Conservation (phyloP, 2,797 vertebrate species). For the Danio albolineatus region DNA sequence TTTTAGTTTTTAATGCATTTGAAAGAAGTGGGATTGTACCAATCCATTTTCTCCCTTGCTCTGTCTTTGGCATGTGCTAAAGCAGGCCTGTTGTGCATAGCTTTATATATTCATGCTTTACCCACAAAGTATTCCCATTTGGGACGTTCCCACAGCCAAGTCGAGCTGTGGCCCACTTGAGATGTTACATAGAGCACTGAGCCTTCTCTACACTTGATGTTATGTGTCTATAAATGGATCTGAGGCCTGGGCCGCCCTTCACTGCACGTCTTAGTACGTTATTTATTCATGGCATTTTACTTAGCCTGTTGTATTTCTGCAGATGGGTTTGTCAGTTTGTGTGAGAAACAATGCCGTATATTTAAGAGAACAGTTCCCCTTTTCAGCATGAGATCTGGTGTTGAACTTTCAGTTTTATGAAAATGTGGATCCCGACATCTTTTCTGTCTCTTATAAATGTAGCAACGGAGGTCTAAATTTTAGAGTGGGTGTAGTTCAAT, state of each 20-base stretch:
- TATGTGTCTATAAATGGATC: conserved; percentile 31
- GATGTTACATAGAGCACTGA: conserved; percentile 21
- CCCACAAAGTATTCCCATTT: conserved; percentile 5
- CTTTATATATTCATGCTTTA: conserved; percentile 36
- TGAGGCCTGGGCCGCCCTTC: not conserved
- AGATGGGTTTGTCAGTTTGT: conserved; percentile 5
- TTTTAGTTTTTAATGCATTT: not conserved
- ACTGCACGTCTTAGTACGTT: not conserved
- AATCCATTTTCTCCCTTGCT: not conserved
- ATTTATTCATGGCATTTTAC: conserved; percentile 50
- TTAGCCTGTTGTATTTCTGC: conserved; percentile 24
- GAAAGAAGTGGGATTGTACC: not conserved
- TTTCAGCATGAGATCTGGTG: not conserved
- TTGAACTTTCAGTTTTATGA: not conserved
- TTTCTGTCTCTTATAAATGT: not conserved
- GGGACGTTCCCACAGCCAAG: conserved; percentile 9
- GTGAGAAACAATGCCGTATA: not conserved
- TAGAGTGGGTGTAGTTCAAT: not conserved
- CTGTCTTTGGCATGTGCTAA: not conserved
- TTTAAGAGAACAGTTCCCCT: not conserved
- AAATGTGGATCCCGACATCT: not conserved
- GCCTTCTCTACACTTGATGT: conserved; percentile 4
- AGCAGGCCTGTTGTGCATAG: not conserved
- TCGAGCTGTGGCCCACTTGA: conserved; percentile 36
- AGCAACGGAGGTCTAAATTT: not conserved